Percentiles rank a stretch among this genome's conserved stretches.
Evolutionary conservation across 2,797 vertebrate genomes (phyloP).

Genomic region (Pitangus sulphuratus): DNA sequence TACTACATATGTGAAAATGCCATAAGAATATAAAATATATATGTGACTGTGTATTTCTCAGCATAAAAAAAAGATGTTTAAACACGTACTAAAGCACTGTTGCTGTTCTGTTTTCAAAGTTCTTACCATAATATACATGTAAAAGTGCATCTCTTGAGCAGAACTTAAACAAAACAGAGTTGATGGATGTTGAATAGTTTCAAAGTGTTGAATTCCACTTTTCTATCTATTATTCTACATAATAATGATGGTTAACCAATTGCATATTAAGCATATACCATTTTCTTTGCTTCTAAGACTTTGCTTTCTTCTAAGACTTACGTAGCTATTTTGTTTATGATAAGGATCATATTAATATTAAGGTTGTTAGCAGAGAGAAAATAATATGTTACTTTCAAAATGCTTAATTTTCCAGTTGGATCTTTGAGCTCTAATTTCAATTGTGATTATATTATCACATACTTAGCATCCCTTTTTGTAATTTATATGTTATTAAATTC

Average conservation of each 20-base stretch:
- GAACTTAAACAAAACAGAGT: not conserved
- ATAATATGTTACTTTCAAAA: not conserved
- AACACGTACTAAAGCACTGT: not conserved
- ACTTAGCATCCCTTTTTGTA: not conserved
- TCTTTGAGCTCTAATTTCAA: not conserved
- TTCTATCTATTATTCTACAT: not conserved
- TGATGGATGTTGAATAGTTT: not conserved
- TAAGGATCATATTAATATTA: not conserved
- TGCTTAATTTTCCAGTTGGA: not conserved
- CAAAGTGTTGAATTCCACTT: not conserved
- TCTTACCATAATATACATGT: rapidly evolving
- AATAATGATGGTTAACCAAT: not conserved
- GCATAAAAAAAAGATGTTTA: not conserved
- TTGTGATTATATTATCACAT: not conserved
- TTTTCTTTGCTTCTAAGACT: not conserved
- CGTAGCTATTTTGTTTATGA: not conserved
- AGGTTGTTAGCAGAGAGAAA: not conserved
- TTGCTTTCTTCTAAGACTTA: not conserved
- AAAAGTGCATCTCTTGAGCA: not conserved
- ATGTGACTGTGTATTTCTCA: not conserved
- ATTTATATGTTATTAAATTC: not conserved
- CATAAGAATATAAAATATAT: not conserved
- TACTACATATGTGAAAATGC: not conserved
- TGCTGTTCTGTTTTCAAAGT: not conserved
- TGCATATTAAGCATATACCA: not conserved